Percentiles rank a stretch among this genome's conserved stretches.
Evolutionary conservation across 35 echinoderm and acorn worm genomes (phyloP).

Genomic region (Diadema setosum): DNA sequence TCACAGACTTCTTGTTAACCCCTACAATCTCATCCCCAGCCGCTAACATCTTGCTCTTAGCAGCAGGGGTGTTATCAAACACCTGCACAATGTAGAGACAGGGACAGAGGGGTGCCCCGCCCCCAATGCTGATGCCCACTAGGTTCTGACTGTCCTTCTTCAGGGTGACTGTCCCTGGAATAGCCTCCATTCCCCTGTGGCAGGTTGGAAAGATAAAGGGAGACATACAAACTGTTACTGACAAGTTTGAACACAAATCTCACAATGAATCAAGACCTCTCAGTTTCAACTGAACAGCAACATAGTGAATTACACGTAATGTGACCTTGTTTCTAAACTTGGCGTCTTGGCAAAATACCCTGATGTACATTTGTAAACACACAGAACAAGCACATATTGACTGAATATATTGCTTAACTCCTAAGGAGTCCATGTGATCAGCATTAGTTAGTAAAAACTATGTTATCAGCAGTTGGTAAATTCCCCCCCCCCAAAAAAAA

Average conservation of each 20-base stretch:
- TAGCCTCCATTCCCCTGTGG: conserved; percentile 86
- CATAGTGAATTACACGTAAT: not conserved
- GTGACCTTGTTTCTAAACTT: too few species aligned
- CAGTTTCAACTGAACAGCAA: too few species aligned
- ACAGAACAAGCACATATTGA: too few species aligned
- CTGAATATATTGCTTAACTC: too few species aligned
- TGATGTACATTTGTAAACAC: too few species aligned
- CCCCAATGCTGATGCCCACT: conserved; percentile 98
- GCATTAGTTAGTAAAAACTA: too few species aligned
- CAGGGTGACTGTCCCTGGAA: conserved; percentile 83
- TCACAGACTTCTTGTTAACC: conserved; percentile 83
- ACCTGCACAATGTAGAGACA: conserved; percentile 99
- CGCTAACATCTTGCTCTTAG: conserved; percentile 74
- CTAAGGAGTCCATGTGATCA: too few species aligned
- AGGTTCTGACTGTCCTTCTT: conserved; percentile 94
- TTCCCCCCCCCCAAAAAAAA: too few species aligned
- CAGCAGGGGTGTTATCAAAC: conserved; percentile 98
- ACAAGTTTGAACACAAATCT: too few species aligned
- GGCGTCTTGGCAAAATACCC: too few species aligned
- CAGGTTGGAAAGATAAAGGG: not conserved
- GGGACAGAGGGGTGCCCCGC: conserved; percentile 93
- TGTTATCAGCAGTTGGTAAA: too few species aligned
- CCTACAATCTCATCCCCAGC: conserved; percentile 97
- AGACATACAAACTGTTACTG: not conserved
- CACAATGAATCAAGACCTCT: too few species aligned